Evolutionary conservation across 2,113 vertebrate genomes (phyloP).

Genomic region (Chlamydotis undulata): DNA sequence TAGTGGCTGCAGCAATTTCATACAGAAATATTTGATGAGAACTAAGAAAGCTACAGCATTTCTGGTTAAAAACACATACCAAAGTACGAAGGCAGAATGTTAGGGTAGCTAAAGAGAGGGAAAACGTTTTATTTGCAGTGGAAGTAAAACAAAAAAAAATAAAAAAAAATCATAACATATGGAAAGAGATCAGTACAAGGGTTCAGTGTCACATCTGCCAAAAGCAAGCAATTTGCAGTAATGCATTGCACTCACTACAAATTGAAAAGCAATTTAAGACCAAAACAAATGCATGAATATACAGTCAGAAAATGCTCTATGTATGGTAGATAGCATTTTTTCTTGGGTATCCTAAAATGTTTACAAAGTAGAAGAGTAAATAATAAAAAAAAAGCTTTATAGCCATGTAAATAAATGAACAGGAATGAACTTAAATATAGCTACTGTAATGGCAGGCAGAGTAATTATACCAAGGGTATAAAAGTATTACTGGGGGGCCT

Average conservation of each 20-base stretch:
- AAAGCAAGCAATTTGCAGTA: not conserved
- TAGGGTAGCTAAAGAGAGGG: not conserved
- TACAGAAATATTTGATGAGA: not conserved
- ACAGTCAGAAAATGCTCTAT: not conserved
- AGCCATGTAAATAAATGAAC: not conserved
- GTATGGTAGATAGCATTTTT: not conserved
- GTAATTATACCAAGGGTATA: not conserved
- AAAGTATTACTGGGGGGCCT: not conserved
- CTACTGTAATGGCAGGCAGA: not conserved
- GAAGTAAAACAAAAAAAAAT: not conserved
- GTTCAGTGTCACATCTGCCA: not conserved
- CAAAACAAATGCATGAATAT: not conserved
- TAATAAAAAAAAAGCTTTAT: not conserved
- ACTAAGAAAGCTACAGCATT: not conserved
- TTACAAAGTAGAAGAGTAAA: not conserved
- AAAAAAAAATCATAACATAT: fast-evolving
- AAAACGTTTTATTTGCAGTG: not conserved
- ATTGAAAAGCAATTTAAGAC: constrained; percentile 4
- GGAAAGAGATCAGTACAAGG: not conserved
- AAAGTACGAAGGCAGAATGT: not conserved
- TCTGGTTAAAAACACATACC: not conserved
- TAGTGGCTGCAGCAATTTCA: not conserved
- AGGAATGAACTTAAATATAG: not conserved
- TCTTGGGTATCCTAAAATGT: not conserved
- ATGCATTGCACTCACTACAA: not conserved